Evolutionary conservation across 2,888 invertebrate genomes (phyloP).

Genomic region (Chrysolina oricalcia): DNA sequence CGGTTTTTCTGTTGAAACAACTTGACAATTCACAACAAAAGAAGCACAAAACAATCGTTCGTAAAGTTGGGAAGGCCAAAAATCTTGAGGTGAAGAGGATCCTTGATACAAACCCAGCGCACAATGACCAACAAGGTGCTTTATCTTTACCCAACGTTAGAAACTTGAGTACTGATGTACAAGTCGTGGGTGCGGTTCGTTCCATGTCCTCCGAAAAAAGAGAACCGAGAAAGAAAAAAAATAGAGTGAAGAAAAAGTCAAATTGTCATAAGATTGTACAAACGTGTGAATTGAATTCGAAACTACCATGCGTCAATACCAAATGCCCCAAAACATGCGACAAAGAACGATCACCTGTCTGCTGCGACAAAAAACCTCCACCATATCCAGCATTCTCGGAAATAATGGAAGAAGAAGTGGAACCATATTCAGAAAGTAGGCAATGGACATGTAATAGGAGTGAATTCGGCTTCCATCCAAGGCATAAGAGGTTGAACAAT

Average conservation of each 20-base stretch:
- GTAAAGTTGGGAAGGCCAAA: background rate
- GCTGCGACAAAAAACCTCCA: constrained; percentile 57
- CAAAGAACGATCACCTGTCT: constrained; percentile 42
- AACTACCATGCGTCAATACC: background rate
- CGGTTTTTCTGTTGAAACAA: constrained; percentile 2
- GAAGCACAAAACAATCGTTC: background rate
- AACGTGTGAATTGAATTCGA: constrained; percentile 7
- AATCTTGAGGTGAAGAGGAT: background rate
- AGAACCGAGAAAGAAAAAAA: constrained; percentile 1
- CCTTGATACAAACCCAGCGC: background rate
- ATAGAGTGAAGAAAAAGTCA: background rate
- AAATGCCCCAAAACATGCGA: constrained; percentile 24
- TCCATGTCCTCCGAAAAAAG: background rate
- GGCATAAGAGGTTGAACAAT: constrained; percentile 44
- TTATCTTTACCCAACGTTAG: constrained; percentile 12
- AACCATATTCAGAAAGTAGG: constrained; percentile 37
- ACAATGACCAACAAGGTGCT: background rate
- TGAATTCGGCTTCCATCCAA: constrained; percentile 52
- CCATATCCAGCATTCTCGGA: constrained; percentile 63
- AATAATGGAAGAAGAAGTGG: constrained; percentile 38
- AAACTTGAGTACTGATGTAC: constrained; percentile 16
- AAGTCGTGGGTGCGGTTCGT: background rate
- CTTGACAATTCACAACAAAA: background rate
- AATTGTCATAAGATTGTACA: constrained; percentile 20
- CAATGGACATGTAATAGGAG: constrained; percentile 49